Percentiles rank a stretch among this genome's conserved stretches.
Evolutionary conservation across 2,113 vertebrate species (phyloP).

Genomic region (Poeciliopsis prolifica): DNA sequence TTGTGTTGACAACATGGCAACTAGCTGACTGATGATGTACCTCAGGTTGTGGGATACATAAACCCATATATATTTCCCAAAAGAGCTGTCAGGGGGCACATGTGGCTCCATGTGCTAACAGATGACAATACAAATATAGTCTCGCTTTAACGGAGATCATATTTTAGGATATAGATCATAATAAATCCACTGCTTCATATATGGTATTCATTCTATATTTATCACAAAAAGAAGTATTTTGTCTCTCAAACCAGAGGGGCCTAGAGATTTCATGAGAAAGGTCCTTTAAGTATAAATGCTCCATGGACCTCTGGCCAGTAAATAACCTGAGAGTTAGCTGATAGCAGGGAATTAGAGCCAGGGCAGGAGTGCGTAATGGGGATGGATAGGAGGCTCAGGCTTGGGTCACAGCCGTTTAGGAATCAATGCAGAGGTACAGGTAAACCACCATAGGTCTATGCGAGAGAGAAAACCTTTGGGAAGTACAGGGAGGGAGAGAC

Average conservation of each 20-base stretch:
- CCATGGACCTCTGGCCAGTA: slow-evolving; percentile 69
- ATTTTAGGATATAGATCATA: slow-evolving; percentile 10
- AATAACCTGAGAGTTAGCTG: slow-evolving; percentile 81
- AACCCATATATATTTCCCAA: slow-evolving; percentile 30
- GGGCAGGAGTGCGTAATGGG: slow-evolving; percentile 80
- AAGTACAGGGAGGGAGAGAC: slow-evolving; percentile 10
- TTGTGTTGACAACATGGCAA: slow-evolving; percentile 51
- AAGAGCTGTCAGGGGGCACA: slow-evolving; percentile 35
- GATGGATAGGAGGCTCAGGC: slow-evolving; percentile 83
- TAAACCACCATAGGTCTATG: slow-evolving; percentile 73
- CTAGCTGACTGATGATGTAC: slow-evolving; percentile 42
- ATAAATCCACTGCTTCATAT: not conserved
- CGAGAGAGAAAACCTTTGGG: slow-evolving; percentile 64
- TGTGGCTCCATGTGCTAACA: slow-evolving; percentile 14
- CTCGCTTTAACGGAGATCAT: not conserved
- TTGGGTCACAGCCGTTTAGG: slow-evolving; percentile 78
- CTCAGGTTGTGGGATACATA: slow-evolving; percentile 45
- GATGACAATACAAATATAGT: slow-evolving; percentile 28
- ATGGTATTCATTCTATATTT: slow-evolving; percentile 5
- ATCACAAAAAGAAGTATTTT: slow-evolving; percentile 15
- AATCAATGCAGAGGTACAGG: slow-evolving; percentile 82
- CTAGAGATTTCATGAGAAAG: slow-evolving; percentile 36
- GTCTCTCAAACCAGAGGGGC: not conserved
- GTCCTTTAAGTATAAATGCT: slow-evolving; percentile 68
- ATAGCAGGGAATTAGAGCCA: slow-evolving; percentile 80